Evolutionary conservation across 2,888 invertebrate species (phyloP), one percentile per base, ranked within the genome.

Genomic region (Gryllus longicercus): DNA sequence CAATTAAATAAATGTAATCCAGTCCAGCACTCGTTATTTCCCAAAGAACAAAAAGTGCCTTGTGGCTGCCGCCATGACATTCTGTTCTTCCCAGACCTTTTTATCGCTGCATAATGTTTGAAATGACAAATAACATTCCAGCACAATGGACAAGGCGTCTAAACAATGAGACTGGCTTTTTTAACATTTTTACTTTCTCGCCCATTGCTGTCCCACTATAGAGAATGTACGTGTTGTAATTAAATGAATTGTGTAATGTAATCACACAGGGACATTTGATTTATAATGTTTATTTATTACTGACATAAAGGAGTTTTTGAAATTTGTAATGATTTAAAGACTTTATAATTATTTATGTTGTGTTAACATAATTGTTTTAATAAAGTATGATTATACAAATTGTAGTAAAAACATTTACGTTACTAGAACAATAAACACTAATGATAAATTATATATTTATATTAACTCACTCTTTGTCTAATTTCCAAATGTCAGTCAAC

Each of bases 401-500:
- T 1, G 11, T 18, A 12, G 16, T 21, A 38, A 38, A 38, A 8
- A 38, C 8, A 1, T 38, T 38, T 38, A 8, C 38, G 8, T 8
- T 38, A 38, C 38, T 38, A 38, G 38, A 38, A 8, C 5, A 38
- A 38, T 0, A 38, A 8, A 38, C 8, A 38, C 1, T 38, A 8
- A 38, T 38, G 38, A 38, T 38, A 38, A 38, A 38, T 38, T 38
- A 38, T 1, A 38, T 8, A 38, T 38, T 25, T 5, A 8, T 38
- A 38, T 38, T 8, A 1, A 51, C 63, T 80, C 76, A 82, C 78
- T 76, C 77, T 50, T 79, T 81, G 75, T 81, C 76, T 74, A 83
- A 95, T 86, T 90, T 91, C 96, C 96, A 96, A 80, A 89, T 90
- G 79, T 91, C 90, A 0, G 92, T 91, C 83, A 96, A 88, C 85